phyloP scores from a whole-genome alignment of 2,113 vertebrate species.

The Semicossyphus pulcher region DNA sequence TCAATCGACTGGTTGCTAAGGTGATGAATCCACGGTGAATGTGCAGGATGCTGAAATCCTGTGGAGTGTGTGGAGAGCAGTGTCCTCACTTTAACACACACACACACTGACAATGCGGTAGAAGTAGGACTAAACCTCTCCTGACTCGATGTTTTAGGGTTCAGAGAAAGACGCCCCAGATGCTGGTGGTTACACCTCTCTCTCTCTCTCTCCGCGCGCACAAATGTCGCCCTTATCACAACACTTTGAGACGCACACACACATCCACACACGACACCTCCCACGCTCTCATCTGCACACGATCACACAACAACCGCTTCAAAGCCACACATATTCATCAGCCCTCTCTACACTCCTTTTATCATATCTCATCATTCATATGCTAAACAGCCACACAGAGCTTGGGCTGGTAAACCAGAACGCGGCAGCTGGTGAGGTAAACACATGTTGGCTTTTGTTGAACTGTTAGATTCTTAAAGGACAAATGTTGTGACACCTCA shows the following conservation, averaged over 20 bases:
- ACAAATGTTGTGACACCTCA: not conserved
- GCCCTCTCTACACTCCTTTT: conserved; percentile 67
- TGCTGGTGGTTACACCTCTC: conserved; percentile 61
- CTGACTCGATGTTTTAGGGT: conserved; percentile 32
- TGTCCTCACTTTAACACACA: conserved; percentile 55
- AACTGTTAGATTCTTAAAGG: not conserved
- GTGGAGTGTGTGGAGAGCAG: conserved; percentile 56
- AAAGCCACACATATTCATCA: conserved; percentile 79
- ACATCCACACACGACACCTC: conserved; percentile 60
- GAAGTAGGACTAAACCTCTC: conserved; percentile 26
- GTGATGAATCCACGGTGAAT: conserved; percentile 72
- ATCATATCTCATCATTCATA: conserved; percentile 74
- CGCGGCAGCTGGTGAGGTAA: not conserved
- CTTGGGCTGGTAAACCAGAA: conserved; percentile 34
- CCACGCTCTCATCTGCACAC: conserved; percentile 78
- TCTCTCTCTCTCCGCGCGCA: conserved; percentile 61
- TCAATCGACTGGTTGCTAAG: conserved; percentile 79
- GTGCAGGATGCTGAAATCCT: conserved; percentile 61
- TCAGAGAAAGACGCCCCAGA: conserved; percentile 56
- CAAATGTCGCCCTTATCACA: conserved; percentile 72
- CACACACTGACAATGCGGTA: conserved; percentile 4
- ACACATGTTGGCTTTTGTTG: not conserved
- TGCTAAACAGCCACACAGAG: conserved; percentile 63
- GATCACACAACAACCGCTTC: conserved; percentile 74
- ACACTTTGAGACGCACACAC: conserved; percentile 48